Conservation (phyloP, 1,140 invertebrate species). For the Diorhabda sublineata region DNA sequence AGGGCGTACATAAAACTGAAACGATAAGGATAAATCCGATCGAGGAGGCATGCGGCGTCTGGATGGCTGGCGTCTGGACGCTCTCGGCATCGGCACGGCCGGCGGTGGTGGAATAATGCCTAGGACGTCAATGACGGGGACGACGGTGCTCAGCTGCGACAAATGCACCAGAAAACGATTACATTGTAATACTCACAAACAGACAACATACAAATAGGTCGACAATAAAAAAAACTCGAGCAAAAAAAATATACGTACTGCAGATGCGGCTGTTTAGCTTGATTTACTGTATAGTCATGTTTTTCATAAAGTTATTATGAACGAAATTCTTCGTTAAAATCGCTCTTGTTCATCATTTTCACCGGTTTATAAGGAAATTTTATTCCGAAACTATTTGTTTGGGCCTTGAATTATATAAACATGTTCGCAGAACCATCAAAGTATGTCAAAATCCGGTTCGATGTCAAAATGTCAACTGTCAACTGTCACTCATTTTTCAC, state of each 20-base stretch:
- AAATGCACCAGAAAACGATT: conserved; percentile 30
- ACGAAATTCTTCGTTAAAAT: too few species aligned
- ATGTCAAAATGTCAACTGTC: too few species aligned
- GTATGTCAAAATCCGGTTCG: too few species aligned
- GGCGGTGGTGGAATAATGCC: background rate
- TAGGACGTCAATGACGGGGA: background rate
- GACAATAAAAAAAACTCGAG: background rate
- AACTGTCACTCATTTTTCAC: too few species aligned
- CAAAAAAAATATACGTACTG: background rate
- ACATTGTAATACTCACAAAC: conserved; percentile 26
- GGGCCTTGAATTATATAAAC: too few species aligned
- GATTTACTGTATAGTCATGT: too few species aligned
- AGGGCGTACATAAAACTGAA: conserved; percentile 25
- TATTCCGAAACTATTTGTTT: too few species aligned
- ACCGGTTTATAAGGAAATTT: too few species aligned
- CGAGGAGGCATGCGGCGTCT: conserved; percentile 24
- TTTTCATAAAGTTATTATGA: too few species aligned
- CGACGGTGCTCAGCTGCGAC: conserved; percentile 28
- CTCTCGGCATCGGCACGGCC: background rate
- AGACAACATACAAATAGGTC: background rate
- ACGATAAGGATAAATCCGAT: conserved; percentile 26
- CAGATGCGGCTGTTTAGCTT: background rate
- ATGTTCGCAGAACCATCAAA: too few species aligned
- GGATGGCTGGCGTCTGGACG: conserved; percentile 25
- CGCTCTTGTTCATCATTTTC: too few species aligned